These are phyloP conservation scores for Patella ulyssiponensis DNA, from an alignment of 2,888 invertebrate genomes.

Conservation along the genomic window DNA sequence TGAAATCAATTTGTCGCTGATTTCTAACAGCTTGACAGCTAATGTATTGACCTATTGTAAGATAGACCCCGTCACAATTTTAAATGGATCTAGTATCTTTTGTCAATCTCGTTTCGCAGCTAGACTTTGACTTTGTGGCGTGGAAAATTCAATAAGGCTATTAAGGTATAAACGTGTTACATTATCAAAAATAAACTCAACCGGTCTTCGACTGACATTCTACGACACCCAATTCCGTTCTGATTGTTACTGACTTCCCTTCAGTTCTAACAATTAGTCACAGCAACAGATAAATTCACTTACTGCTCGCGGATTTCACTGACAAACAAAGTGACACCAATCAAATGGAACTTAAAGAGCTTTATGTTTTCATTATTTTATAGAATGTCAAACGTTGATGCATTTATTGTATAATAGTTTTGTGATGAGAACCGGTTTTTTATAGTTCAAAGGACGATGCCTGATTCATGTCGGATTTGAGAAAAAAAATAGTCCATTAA, in stretches of 20 bases:
- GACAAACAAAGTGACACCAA: slow-evolving; percentile 3
- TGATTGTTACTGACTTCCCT: background rate
- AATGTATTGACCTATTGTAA: slow-evolving; percentile 7
- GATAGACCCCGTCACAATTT: background rate
- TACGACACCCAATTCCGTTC: slow-evolving; percentile 7
- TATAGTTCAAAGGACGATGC: too few relatives aligned
- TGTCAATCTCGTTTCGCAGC: slow-evolving; percentile 14
- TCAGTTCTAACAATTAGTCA: slow-evolving; percentile 3
- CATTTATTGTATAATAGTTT: background rate
- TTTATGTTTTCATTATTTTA: background rate
- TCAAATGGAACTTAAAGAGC: slow-evolving; percentile 3
- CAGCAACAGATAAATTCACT: slow-evolving; percentile 12
- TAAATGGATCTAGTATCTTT: slow-evolving; percentile 6
- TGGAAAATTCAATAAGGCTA: slow-evolving; percentile 34
- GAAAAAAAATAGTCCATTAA: too few relatives aligned
- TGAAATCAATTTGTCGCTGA: slow-evolving; percentile 11
- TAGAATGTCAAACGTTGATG: slow-evolving; percentile 9
- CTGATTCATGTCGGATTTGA: too few relatives aligned
- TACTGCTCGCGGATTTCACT: slow-evolving; percentile 5
- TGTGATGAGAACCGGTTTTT: too few relatives aligned
- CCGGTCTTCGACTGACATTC: slow-evolving; percentile 2
- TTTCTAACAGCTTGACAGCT: slow-evolving; percentile 8
- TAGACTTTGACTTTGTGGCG: slow-evolving; percentile 36
- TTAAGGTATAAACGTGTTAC: slow-evolving; percentile 30
- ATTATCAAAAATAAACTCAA: slow-evolving; percentile 17